Evolutionary conservation across 2,113 vertebrate genomes (phyloP).

Genomic region (Neolamprologus longior): DNA sequence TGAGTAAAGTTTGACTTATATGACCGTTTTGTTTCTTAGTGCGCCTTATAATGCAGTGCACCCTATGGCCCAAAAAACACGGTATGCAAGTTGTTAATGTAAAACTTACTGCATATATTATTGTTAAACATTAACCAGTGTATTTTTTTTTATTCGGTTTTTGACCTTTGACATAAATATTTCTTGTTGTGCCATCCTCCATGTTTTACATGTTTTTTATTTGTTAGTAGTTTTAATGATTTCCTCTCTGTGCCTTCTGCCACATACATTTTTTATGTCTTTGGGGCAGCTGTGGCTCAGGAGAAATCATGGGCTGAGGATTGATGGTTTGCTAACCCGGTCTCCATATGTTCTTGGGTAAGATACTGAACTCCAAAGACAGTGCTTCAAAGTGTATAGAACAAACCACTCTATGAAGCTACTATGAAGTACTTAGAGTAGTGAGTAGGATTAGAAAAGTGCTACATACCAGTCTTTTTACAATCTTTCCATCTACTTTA

Average conservation of each 20-base stretch:
- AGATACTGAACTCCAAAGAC: not conserved
- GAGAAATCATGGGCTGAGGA: not conserved
- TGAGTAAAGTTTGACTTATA: not conserved
- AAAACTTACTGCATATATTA: not conserved
- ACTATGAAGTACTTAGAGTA: not conserved
- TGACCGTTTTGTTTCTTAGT: not conserved
- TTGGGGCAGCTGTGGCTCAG: not conserved
- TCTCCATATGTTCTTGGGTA: not conserved
- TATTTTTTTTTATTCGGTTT: not conserved
- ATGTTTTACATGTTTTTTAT: not conserved
- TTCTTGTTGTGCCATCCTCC: not conserved
- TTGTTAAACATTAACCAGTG: not conserved
- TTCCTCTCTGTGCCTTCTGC: not conserved
- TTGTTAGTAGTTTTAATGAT: not conserved
- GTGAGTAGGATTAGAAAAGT: not conserved
- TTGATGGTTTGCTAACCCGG: not conserved
- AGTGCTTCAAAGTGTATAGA: not conserved
- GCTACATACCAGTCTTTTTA: not conserved
- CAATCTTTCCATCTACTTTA: not conserved
- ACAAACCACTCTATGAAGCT: not conserved
- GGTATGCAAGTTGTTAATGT: not conserved
- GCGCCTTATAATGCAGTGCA: fast-evolving
- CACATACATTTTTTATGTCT: not conserved
- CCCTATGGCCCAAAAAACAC: fast-evolving
- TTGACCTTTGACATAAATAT: not conserved